Evolutionary conservation across 92 coral and sea anemone genomes (phyloP).

Genomic region (Porites evermanni): DNA sequence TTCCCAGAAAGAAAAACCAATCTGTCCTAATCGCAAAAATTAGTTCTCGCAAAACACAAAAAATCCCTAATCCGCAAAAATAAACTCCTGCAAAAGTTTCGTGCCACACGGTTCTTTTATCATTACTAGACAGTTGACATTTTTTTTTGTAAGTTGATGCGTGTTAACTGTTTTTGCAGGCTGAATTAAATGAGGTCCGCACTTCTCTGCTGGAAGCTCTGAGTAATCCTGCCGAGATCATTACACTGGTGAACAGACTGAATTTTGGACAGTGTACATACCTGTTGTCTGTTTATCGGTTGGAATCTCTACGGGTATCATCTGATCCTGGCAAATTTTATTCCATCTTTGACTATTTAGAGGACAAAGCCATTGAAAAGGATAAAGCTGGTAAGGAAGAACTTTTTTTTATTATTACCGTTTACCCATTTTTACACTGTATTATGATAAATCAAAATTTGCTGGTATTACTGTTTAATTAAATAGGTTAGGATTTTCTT

Average conservation of each 20-base stretch:
- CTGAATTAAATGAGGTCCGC: constrained; percentile 89
- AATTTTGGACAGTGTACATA: constrained; percentile 98
- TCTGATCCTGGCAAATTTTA: constrained; percentile 92
- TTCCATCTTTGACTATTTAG: constrained; percentile 91
- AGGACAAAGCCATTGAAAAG: constrained; percentile 94
- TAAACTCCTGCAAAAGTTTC: too few relatives aligned
- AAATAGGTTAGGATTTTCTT: too few relatives aligned
- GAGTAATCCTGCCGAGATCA: constrained; percentile 82
- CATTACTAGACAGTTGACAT: not conserved
- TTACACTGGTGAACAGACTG: constrained; percentile 85
- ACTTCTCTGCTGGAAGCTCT: constrained; percentile 80
- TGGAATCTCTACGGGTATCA: constrained; percentile 93
- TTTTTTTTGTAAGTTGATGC: not conserved
- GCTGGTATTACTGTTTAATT: too few relatives aligned
- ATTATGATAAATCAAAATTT: too few relatives aligned
- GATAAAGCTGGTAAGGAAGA: constrained; percentile 91
- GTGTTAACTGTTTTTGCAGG: constrained; percentile 49
- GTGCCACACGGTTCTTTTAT: not conserved
- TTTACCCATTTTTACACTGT: not conserved
- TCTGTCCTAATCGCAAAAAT: too few relatives aligned
- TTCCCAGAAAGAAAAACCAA: too few relatives aligned
- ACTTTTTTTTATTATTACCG: not conserved
- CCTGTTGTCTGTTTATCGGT: constrained; percentile 91
- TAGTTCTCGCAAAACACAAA: too few relatives aligned
- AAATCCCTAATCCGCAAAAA: too few relatives aligned